phyloP scores from a whole-genome alignment of 2,113 vertebrate species.

The Prionailurus bengalensis region DNA sequence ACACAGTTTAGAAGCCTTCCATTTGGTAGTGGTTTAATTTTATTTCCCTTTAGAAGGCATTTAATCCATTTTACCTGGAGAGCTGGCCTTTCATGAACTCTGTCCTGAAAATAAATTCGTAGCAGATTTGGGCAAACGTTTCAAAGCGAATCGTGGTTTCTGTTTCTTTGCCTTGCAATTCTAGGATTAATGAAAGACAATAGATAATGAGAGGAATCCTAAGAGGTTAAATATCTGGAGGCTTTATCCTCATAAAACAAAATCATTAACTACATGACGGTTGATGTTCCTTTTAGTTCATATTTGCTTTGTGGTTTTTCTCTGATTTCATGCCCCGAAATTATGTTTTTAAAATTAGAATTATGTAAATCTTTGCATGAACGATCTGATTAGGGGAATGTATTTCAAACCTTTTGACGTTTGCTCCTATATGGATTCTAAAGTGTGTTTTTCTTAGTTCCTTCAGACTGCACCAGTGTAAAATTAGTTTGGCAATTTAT shows the following conservation, averaged over 20 bases:
- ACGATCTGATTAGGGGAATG: slow-evolving; percentile 40
- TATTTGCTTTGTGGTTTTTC: slow-evolving; percentile 70
- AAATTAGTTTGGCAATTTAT: slow-evolving; percentile 63
- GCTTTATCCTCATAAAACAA: slow-evolving; percentile 73
- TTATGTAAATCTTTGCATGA: slow-evolving; percentile 54
- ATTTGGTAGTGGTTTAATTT: slow-evolving; percentile 81
- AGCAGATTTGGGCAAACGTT: slow-evolving; percentile 62
- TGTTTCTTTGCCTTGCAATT: slow-evolving; percentile 59
- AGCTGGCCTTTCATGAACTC: slow-evolving; percentile 73
- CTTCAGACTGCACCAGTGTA: neutral
- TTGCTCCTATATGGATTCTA: slow-evolving; percentile 32
- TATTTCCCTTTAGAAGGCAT: slow-evolving; percentile 77
- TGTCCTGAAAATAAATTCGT: slow-evolving; percentile 74
- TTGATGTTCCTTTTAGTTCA: slow-evolving; percentile 72
- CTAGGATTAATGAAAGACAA: slow-evolving; percentile 69
- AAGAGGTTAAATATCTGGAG: slow-evolving; percentile 66
- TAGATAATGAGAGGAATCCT: slow-evolving; percentile 61
- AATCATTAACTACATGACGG: slow-evolving; percentile 76
- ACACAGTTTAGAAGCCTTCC: slow-evolving; percentile 69
- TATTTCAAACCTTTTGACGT: slow-evolving; percentile 34
- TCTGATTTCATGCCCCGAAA: slow-evolving; percentile 64
- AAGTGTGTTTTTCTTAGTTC: slow-evolving; percentile 46
- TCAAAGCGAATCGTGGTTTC: slow-evolving; percentile 59
- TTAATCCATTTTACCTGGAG: slow-evolving; percentile 79
- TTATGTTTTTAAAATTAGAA: slow-evolving; percentile 70